phyloP scores from a whole-genome alignment of 2,888 invertebrate species.

The Cephus nigrinus region DNA sequence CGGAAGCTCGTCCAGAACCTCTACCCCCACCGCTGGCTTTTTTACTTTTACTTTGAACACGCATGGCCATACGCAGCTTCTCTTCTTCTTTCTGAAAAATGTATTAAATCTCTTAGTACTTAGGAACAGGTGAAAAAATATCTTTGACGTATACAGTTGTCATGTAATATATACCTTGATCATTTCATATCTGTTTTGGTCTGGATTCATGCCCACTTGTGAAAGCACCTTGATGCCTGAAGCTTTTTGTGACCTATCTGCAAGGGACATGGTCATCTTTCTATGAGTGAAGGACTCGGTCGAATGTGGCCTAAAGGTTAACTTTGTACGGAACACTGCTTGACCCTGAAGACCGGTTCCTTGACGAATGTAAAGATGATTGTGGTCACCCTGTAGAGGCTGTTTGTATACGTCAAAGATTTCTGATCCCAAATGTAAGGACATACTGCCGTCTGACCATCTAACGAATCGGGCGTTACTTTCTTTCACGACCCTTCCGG shows the following conservation, averaged over 20 bases:
- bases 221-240: constrained; percentile 96
- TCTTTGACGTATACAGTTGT: too few species aligned
- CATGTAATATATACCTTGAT: constrained; percentile 76
- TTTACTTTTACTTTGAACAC: constrained; percentile 75
- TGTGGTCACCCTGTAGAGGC: constrained; percentile 93
- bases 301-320: constrained; percentile 97
- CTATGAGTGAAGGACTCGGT: constrained; percentile 99
- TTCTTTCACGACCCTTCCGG: constrained; percentile 85
- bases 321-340: constrained; percentile 95
- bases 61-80: constrained; percentile 88
- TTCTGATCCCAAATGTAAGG: constrained; percentile 95
- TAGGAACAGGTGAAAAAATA: too few species aligned
- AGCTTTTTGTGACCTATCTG: constrained; percentile 93
- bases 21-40: constrained; percentile 67
- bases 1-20: constrained; percentile 63
- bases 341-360: constrained; percentile 98
- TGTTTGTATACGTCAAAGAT: constrained; percentile 98
- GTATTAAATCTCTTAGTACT: background rate
- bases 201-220: constrained; percentile 94
- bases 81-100: constrained; percentile 91
- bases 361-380: constrained; percentile 97
- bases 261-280: constrained; percentile 98
- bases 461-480: constrained; percentile 95
- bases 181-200: constrained; percentile 89
- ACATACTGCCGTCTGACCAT: constrained; percentile 99